Base-by-base conservation (phyloP, 2,113 vertebrate genomes). In the Cinclus mexicanus region DNA sequence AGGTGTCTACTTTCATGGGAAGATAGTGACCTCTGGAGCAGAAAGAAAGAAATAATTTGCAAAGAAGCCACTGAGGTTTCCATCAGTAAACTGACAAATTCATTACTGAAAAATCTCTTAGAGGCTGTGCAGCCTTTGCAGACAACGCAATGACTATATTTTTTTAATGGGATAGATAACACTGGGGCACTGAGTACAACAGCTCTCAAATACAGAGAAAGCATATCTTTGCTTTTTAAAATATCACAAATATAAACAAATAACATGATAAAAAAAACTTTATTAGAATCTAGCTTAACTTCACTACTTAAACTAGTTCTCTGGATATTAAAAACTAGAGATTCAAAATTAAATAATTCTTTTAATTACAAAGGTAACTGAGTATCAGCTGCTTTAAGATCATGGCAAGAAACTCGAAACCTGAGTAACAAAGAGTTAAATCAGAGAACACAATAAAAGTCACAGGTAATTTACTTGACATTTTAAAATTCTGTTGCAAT, bases 21-120 rank as follows among this genome's bases (percentile, higher is more conserved):
- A 95, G 87, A 96, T 65, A 97, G 91, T 96, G 96, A 97, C 94
- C 93, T 95, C 93, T 97, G 93, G 89, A 96, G 94, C 96, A 97
- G 96, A 95, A 95, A 94, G 92, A 93, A 89, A 96, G 96, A 94
- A 96, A 95, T 56, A 89, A 93, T 74, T 63, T 33, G 59, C 39
- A 69, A 87, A 79, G 70, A 79, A 94, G 49, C 3, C 33, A 31
- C 33, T 31, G 59, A 70, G 41, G 39, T 69, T 93, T 94, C 42
- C 57, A 14, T 68, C 29, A 74, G 28, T 17, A 78, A 47, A 31
- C 35, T 59, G 33, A 42, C 19, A 94, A 82, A 91, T 79, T 61
- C 33, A 21, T 55, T 42, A 28, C 65, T 53, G 68, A 68, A 83
- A 65, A 4, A 61, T n/a, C 8, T 52, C 60, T 18, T 18, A 28